phyloP scores from a whole-genome alignment of 23 tunicate species.

The Oikopleura albicans region DNA sequence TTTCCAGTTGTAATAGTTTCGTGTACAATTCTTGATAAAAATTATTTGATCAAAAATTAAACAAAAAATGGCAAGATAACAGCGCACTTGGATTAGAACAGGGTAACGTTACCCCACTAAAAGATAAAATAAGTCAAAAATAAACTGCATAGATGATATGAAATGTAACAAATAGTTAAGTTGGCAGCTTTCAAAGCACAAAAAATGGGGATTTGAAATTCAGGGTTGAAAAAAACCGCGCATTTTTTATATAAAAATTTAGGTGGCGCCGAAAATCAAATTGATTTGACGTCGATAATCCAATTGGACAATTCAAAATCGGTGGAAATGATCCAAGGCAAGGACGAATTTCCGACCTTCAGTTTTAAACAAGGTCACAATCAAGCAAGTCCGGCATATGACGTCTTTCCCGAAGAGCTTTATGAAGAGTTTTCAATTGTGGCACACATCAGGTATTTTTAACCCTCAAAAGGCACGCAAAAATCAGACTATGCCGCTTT shows the following conservation, averaged over 20 bases:
- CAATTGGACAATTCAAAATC: neutral
- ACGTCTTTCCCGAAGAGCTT: neutral
- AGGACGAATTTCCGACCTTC: neutral
- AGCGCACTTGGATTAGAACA: no score
- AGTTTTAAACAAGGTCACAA: neutral
- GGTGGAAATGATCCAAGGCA: neutral
- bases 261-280: neutral
- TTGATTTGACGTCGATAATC: neutral
- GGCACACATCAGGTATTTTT: conserved; percentile 4
- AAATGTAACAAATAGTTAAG: no score
- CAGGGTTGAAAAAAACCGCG: no score
- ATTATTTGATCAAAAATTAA: no score
- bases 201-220: no score
- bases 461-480: no score
- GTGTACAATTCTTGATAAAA: no score
- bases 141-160: neutral
- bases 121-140: neutral
- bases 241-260: no score
- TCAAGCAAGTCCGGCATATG: neutral
- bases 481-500: no score
- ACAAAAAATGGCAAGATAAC: no score
- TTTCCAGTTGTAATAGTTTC: no score
- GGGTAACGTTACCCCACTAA: neutral
- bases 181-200: no score
- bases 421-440: neutral